A percentile compares a stretch with the other conserved stretches of the same genome.
These are phyloP conservation scores for Drosophila sordidapex DNA, from an alignment of 2,888 invertebrate species.

Conservation along the genomic window DNA sequence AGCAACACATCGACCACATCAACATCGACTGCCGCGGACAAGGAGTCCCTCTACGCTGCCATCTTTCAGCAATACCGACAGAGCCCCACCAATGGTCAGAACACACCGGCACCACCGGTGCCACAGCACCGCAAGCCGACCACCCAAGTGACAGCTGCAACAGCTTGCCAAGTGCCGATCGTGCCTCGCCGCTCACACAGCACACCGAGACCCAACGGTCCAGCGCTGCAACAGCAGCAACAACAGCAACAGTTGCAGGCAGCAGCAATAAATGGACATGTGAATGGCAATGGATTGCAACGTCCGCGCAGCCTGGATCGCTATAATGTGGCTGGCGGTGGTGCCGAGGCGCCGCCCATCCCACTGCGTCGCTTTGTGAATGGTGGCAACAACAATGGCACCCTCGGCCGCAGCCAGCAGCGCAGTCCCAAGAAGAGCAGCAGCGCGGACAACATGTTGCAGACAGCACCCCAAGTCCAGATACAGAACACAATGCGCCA, in stretches of 20 bases:
- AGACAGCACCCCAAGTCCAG: constrained; percentile 22
- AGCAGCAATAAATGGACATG: constrained; percentile 48
- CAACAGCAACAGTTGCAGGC: constrained; percentile 37
- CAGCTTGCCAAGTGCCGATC: constrained; percentile 47
- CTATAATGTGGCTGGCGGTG: constrained; percentile 68
- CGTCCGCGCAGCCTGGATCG: constrained; percentile 84
- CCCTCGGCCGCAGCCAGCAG: constrained; percentile 61
- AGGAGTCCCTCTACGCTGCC: constrained; percentile 83
- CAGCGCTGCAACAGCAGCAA: constrained; percentile 40
- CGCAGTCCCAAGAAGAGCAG: constrained; percentile 79
- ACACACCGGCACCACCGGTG: constrained; percentile 65
- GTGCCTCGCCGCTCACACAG: constrained; percentile 84
- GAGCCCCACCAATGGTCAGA: constrained; percentile 74
- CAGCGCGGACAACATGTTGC: constrained; percentile 80
- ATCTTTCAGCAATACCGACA: constrained; percentile 83
- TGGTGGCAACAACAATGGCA: constrained; percentile 48
- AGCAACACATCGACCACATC: constrained; percentile 44
- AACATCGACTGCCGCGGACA: constrained; percentile 66
- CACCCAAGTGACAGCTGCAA: constrained; percentile 12
- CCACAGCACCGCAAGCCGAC: constrained; percentile 73
- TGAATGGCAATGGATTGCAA: constrained; percentile 63
- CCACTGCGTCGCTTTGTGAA: constrained; percentile 80
- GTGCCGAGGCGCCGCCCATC: constrained; percentile 79
- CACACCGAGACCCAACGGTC: constrained; percentile 78
- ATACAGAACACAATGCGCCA: constrained; percentile 79